phyloP scores from a whole-genome alignment of 2,888 invertebrate species.

The Teleogryllus oceanicus region DNA sequence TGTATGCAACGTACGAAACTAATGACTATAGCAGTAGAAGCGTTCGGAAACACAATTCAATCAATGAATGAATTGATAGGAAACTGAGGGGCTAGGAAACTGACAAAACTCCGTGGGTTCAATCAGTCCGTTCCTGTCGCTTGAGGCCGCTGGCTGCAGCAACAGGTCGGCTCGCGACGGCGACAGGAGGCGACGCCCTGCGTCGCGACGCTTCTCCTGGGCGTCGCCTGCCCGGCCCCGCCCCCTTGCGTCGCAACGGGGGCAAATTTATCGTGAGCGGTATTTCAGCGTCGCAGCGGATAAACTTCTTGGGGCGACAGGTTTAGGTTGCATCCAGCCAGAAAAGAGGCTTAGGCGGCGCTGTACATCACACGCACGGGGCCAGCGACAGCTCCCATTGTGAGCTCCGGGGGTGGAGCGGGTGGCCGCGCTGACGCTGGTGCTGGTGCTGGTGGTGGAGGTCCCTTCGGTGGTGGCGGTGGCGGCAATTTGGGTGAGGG shows the following conservation, averaged over 20 bases:
- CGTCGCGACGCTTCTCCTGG: neutral
- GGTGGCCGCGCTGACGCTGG: neutral
- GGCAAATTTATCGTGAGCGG: slow-evolving; percentile 6
- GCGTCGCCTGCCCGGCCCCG: too few relatives aligned
- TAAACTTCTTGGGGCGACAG: neutral
- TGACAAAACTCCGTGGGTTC: too few relatives aligned
- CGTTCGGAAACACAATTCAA: too few relatives aligned
- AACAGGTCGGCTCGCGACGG: neutral
- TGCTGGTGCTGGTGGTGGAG: neutral
- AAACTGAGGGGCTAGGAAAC: too few relatives aligned
- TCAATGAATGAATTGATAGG: too few relatives aligned
- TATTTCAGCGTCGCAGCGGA: neutral
- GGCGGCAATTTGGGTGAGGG: neutral
- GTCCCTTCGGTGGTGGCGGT: neutral
- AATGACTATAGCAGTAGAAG: too few relatives aligned
- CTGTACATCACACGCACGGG: neutral
- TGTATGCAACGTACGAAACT: too few relatives aligned
- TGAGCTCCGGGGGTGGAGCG: neutral
- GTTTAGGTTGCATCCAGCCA: slow-evolving; percentile 18
- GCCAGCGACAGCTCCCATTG: neutral
- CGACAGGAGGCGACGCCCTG: neutral
- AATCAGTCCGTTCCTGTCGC: too few relatives aligned
- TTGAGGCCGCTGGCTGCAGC: too few relatives aligned
- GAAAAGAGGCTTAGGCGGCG: slow-evolving; percentile 8
- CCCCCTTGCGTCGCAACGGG: neutral